Conservation (phyloP, 2,888 invertebrate genomes). For the Chloroclysta siterata region DNA sequence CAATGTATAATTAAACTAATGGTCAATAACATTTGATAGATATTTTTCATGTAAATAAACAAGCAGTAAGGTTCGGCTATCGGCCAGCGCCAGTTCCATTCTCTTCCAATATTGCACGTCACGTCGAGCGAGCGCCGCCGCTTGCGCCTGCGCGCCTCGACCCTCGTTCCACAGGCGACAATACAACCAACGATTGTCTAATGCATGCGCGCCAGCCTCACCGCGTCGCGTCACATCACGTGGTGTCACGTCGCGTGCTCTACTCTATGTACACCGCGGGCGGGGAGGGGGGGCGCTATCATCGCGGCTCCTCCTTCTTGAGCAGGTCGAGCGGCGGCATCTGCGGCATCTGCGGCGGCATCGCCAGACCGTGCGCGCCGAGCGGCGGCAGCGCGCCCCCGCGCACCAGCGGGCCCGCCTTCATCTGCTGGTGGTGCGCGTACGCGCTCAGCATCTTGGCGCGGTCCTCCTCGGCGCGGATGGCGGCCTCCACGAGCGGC, state of each 20-base stretch:
- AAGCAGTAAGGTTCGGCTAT: slow-evolving; percentile 77
- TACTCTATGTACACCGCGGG: slow-evolving; percentile 56
- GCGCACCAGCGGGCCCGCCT: slow-evolving; percentile 76
- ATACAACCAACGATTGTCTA: slow-evolving; percentile 82
- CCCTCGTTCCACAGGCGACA: slow-evolving; percentile 63
- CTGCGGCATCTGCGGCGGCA: slow-evolving; percentile 51
- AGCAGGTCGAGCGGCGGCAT: slow-evolving; percentile 85
- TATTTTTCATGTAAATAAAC: slow-evolving; percentile 83
- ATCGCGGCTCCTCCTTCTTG: slow-evolving; percentile 85
- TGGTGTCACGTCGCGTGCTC: slow-evolving; percentile 38
- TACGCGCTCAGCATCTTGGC: slow-evolving; percentile 91
- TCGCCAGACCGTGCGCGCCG: slow-evolving; percentile 47
- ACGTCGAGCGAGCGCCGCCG: slow-evolving; percentile 64
- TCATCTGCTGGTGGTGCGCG: slow-evolving; percentile 85
- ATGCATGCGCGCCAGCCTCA: slow-evolving; percentile 25
- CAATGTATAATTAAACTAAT: slow-evolving; percentile 84
- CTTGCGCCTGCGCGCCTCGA: slow-evolving; percentile 57
- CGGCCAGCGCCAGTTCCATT: slow-evolving; percentile 62
- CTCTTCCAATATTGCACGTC: slow-evolving; percentile 75
- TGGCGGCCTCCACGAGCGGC: slow-evolving; percentile 91
- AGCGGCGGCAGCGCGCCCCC: slow-evolving; percentile 71
- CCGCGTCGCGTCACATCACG: slow-evolving; percentile 62
- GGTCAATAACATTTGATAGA: slow-evolving; percentile 85
- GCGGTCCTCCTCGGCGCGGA: slow-evolving; percentile 91
- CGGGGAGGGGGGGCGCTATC: slow-evolving; percentile 68